phyloP scores from a whole-genome alignment of 2,797 vertebrate species.

The Enoplosus armatus region DNA sequence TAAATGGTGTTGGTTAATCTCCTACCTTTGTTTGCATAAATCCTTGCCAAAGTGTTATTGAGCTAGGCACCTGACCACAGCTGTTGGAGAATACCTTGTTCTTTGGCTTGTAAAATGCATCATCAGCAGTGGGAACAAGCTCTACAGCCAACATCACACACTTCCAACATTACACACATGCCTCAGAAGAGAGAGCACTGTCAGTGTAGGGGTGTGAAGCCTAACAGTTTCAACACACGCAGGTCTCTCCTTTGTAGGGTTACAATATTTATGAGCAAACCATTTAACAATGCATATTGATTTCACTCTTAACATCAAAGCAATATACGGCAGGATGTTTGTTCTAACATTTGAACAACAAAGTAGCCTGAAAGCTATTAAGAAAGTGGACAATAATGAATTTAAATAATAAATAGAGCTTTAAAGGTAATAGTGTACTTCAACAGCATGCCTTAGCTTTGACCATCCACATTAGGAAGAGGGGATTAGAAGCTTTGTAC shows the following conservation, averaged over 20 bases:
- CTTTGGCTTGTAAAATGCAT: slow-evolving; percentile 57
- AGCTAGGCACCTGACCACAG: slow-evolving; percentile 58
- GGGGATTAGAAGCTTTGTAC: slow-evolving; percentile 55
- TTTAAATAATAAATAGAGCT: slow-evolving; percentile 31
- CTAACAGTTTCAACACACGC: slow-evolving; percentile 14
- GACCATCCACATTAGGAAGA: slow-evolving; percentile 25
- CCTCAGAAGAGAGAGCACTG: slow-evolving; percentile 23
- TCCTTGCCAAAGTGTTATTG: slow-evolving; percentile 42
- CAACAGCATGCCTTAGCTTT: slow-evolving; percentile 41
- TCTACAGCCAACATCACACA: slow-evolving; percentile 41
- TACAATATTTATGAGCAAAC: slow-evolving; percentile 15
- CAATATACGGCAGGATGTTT: neutral
- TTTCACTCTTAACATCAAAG: slow-evolving; percentile 6
- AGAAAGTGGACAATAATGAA: slow-evolving; percentile 6
- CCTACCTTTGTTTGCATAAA: slow-evolving; percentile 11
- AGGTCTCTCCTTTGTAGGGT: slow-evolving; percentile 14
- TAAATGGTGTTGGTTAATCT: slow-evolving; percentile 25
- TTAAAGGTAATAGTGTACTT: slow-evolving; percentile 39
- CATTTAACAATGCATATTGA: slow-evolving; percentile 10
- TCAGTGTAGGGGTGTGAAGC: neutral
- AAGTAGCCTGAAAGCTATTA: slow-evolving; percentile 6
- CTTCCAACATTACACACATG: slow-evolving; percentile 33
- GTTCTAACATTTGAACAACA: slow-evolving; percentile 16
- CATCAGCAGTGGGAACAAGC: slow-evolving; percentile 51
- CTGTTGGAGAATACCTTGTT: slow-evolving; percentile 45